These are phyloP conservation scores for Pantelozetes paolii DNA, from an alignment of 2,888 invertebrate genomes.

Conservation along the genomic window DNA sequence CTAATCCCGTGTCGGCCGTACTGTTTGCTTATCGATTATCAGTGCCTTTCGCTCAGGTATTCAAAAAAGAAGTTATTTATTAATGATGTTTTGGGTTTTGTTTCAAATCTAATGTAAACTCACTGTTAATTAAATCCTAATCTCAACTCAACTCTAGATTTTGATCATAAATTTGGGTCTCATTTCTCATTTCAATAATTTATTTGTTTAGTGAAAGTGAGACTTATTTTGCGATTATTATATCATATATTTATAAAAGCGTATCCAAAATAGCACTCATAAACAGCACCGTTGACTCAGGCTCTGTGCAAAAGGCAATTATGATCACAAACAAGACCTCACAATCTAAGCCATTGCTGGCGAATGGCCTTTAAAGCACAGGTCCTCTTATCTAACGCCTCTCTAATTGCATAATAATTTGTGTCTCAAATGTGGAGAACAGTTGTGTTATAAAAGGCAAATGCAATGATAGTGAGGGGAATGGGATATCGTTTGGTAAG, in stretches of 20 bases:
- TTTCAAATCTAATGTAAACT: no score
- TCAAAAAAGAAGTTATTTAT: neutral
- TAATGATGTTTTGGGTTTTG: no score
- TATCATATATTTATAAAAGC: neutral
- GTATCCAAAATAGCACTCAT: neutral
- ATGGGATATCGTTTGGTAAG: slow-evolving; percentile 12
- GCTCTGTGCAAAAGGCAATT: neutral
- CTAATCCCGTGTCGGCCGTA: slow-evolving; percentile 1
- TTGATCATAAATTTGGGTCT: neutral
- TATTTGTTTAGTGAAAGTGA: neutral
- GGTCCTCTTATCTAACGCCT: slow-evolving; percentile 15
- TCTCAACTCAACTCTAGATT: neutral
- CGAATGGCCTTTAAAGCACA: neutral
- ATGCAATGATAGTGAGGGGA: neutral
- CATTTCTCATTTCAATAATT: neutral
- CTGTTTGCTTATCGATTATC: slow-evolving; percentile 16
- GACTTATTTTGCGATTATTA: neutral
- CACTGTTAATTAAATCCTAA: neutral
- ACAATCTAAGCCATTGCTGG: neutral
- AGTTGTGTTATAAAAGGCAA: slow-evolving; percentile 15
- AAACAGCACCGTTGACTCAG: neutral
- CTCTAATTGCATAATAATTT: slow-evolving; percentile 29
- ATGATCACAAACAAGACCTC: neutral
- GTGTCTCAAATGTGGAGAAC: neutral
- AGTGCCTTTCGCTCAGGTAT: slow-evolving; percentile 14